Evolutionary conservation across 1,140 invertebrate genomes (phyloP), one percentile per base, ranked within the genome.

Genomic region (Eriocheir sinensis): DNA sequence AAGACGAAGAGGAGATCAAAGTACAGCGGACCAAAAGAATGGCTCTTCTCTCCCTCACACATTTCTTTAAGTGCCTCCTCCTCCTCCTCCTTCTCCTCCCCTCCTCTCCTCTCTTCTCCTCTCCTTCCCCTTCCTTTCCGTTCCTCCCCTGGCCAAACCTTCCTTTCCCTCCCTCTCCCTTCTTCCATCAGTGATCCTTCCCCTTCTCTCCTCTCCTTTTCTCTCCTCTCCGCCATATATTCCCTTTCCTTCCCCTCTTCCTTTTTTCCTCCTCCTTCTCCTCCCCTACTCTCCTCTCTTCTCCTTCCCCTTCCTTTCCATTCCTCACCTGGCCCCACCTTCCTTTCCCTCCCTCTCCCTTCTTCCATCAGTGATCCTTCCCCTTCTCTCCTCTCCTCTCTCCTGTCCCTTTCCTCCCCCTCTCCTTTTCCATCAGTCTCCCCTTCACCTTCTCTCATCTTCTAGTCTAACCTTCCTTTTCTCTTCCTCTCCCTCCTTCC

Each of bases 241-340:
- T n/a, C n/a, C 60, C n/a, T n/a, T 72, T n/a, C n/a, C 60, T 72
- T n/a, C n/a, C 60, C n/a, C 60, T 72, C 60, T 72, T n/a, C n/a
- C 15, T 15, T 48, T 48, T 15, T n/a, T 72, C 60, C n/a, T n/a
- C n/a, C 60, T 72, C 60, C n/a, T n/a, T 72, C 60, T 72, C 60
- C n/a, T n/a, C n/a, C 60, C n/a, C 60, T 72, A 21, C n/a, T n/a
- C n/a, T n/a, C n/a, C 60, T 72, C 60, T 72, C 60, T 72, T n/a
- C n/a, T n/a, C n/a, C 60, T 72, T n/a, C n/a, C 60, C n/a, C 60
- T 72, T n/a, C n/a, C 60, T 72, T n/a, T 72, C 60, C n/a, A 21
- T 72, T n/a, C n/a, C 60, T 72, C 53, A 21, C n/a, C 60, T 72
- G 21, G 27, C 60, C n/a, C 60, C n/a, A 21, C n/a, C 60, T 72